Evolutionary conservation across 2,888 invertebrate genomes (phyloP), one percentile per base, ranked within the genome.

Genomic region (Helobdella robusta): DNA sequence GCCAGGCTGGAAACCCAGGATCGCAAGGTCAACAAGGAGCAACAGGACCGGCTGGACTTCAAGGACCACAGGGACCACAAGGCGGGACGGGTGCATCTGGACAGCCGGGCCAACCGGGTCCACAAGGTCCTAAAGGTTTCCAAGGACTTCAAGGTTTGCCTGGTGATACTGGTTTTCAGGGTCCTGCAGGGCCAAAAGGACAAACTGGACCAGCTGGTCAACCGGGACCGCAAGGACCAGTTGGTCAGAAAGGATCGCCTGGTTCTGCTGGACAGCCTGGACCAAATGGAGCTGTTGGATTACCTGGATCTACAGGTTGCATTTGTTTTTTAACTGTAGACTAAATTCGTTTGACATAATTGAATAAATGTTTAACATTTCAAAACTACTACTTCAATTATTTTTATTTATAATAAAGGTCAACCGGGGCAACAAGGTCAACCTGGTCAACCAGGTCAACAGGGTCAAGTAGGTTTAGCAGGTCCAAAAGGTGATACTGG

Each of bases 1-100:
- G 66, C 8, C 61, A 54, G 18, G 20, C 66, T 56, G 69, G 69
- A 85, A 67, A 83, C 2, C 25, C 46, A 34, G 70, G 70, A 44
- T 56, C 50, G 18, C 56, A 32, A 44, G 65, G 67, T 30, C 66
- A n/a, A 36, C 15, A 4, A 3, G 67, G 67, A 32, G 23, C 35
- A 8, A 54, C 46, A 35, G 63, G 63, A 48, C 28, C 61, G n/a
- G 36, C 32, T 18, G 66, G 66, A 2, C 20, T 32, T 18, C 52
- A 46, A 30, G 66, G 66, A 18, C 40, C 35, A 11, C 32, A 60
- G 15, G 66, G 69, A 61, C 32, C 36, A 44, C 44, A 59, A 8
- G 68, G 68, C 23, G 48, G 32, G 20, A 18, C 52, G n/a, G 68
- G 68, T 11, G 32, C 34, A 44, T 44, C n/a, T 48, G n/a, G 44